These are phyloP conservation scores for Octodon degus DNA, from an alignment of 2,113 vertebrate species.

Conservation along the genomic window DNA sequence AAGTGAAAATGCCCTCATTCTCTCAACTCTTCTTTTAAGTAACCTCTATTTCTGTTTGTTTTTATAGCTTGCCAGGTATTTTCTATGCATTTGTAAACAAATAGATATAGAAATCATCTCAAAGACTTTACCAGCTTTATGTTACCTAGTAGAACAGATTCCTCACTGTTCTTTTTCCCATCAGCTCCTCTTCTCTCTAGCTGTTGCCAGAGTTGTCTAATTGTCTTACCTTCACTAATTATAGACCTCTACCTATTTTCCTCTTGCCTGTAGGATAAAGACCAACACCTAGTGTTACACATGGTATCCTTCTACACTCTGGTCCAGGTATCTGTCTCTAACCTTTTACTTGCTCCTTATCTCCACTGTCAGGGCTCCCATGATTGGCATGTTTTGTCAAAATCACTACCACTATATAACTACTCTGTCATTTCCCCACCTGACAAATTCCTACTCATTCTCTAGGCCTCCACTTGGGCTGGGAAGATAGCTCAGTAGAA, in stretches of 20 bases:
- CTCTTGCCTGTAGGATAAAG: background rate
- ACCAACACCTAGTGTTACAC: background rate
- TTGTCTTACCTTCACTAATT: conserved; percentile 18
- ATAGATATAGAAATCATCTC: background rate
- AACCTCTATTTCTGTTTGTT: background rate
- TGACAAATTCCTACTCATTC: background rate
- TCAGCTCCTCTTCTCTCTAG: background rate
- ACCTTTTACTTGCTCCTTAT: background rate
- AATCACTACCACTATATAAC: background rate
- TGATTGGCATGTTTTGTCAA: background rate
- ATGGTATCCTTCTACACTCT: background rate
- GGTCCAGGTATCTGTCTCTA: background rate
- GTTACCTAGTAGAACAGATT: conserved; percentile 9
- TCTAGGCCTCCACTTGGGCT: background rate
- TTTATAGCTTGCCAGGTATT: conserved; percentile 26
- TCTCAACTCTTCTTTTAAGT: background rate
- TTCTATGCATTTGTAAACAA: conserved; percentile 32
- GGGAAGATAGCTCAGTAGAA: no score
- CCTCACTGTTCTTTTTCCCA: conserved; percentile 32
- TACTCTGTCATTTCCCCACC: background rate
- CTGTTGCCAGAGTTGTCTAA: background rate
- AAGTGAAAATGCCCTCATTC: background rate
- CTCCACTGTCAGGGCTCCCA: background rate
- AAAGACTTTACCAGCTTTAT: background rate
- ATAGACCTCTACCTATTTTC: conserved; percentile 2